These are phyloP conservation scores for Ochropacha duplaris DNA, from an alignment of 2,888 invertebrate species.

Conservation along the genomic window DNA sequence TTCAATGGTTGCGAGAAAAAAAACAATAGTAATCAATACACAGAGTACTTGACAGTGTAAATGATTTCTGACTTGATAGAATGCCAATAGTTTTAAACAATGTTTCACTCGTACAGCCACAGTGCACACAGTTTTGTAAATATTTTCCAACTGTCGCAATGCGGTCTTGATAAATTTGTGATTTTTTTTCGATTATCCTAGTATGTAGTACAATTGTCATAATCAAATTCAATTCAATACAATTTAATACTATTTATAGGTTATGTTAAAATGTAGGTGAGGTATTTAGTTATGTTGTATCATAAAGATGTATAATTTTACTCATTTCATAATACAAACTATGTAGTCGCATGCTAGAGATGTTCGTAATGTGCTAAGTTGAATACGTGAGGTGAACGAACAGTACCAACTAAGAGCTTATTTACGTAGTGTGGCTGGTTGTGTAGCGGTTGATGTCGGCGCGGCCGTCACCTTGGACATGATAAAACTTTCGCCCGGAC, in stretches of 20 bases:
- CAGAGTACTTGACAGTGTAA: not conserved
- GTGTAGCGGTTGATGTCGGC: constrained; percentile 4
- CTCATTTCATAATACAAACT: not conserved
- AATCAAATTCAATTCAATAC: not conserved
- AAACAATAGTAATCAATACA: too few species aligned
- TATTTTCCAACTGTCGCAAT: constrained; percentile 26
- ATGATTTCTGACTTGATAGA: constrained; percentile 22
- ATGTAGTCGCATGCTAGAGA: not conserved
- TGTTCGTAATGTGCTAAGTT: not conserved
- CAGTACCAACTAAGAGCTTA: not conserved
- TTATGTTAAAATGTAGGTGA: too few species aligned
- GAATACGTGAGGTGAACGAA: not conserved
- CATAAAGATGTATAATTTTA: not conserved
- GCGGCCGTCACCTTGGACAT: constrained; percentile 21
- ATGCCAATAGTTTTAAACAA: constrained; percentile 27
- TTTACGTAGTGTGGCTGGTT: not conserved
- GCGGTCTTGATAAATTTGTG: constrained; percentile 29
- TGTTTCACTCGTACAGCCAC: constrained; percentile 6
- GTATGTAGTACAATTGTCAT: not conserved
- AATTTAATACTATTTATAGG: too few species aligned
- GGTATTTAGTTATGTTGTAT: not conserved
- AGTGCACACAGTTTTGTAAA: constrained; percentile 16
- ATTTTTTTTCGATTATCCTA: constrained; percentile 14
- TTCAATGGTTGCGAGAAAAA: too few species aligned
- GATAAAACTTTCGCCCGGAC: constrained; percentile 55